These are phyloP conservation scores for Mustela nigripes DNA, from an alignment of 2,113 vertebrate genomes.

Conservation along the genomic window DNA sequence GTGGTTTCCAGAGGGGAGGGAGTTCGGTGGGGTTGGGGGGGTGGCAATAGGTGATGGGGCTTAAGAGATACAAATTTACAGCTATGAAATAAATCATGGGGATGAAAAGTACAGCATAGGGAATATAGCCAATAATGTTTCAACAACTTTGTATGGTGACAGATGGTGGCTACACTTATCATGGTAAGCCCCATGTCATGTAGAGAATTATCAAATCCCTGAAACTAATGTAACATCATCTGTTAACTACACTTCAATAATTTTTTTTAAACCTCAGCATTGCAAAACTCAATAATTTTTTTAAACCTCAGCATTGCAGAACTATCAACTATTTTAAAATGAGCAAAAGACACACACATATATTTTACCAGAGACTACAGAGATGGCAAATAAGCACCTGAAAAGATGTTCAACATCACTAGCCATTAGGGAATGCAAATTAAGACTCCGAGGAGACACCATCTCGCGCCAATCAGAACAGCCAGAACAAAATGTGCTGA, in stretches of 20 bases:
- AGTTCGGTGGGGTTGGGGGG: neutral
- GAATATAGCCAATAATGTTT: neutral
- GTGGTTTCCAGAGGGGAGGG: neutral
- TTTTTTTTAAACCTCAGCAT: neutral
- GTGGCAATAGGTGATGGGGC: neutral
- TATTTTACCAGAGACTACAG: slow-evolving; percentile 1
- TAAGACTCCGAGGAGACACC: neutral
- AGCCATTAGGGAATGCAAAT: neutral
- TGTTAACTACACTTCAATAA: neutral
- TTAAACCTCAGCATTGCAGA: neutral
- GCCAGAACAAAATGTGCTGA: neutral
- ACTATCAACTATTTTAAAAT: neutral
- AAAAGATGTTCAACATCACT: neutral
- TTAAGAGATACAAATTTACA: neutral
- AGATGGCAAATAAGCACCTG: neutral
- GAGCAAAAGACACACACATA: neutral
- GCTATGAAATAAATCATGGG: neutral
- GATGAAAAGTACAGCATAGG: neutral
- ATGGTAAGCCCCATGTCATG: neutral
- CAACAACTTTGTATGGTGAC: neutral
- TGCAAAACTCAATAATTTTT: neutral
- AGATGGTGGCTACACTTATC: neutral
- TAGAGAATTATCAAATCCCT: neutral
- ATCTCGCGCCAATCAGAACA: neutral
- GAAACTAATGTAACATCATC: neutral